These are phyloP conservation scores for Coregonus ussuriensis DNA, from an alignment of 2,797 vertebrate genomes.

Conservation along the genomic window DNA sequence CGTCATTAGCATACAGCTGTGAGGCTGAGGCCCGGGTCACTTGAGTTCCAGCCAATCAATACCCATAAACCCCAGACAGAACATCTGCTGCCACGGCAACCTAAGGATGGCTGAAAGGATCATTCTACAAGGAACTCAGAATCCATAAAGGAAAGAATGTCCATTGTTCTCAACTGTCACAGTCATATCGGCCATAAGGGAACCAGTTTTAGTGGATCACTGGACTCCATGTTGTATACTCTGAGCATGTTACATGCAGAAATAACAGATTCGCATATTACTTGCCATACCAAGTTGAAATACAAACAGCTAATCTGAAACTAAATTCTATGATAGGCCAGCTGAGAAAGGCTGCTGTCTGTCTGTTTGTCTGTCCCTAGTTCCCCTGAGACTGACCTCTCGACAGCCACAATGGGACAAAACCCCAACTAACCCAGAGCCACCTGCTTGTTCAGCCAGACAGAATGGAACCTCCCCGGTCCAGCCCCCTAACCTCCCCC, in stretches of 20 bases:
- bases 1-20: conserved; percentile 64
- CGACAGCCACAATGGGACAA: too few relatives aligned
- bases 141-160: not conserved
- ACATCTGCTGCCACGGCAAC: conserved; percentile 27
- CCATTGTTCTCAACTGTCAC: conserved; percentile 1
- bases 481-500: not conserved
- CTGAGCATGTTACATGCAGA: not conserved
- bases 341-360: conserved; percentile 57
- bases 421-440: too few relatives aligned
- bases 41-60: conserved; percentile 40
- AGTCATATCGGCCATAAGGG: not conserved
- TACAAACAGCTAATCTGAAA: conserved; percentile 50
- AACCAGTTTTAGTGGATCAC: not conserved
- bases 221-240: not conserved
- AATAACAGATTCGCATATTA: not conserved
- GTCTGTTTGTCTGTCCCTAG: conserved; percentile 37
- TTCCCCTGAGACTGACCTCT: too few relatives aligned
- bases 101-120: conserved; percentile 21
- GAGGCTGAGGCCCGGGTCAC: conserved; percentile 18
- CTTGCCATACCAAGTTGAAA: not conserved
- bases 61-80: conserved; percentile 23
- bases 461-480: conserved; percentile 14
- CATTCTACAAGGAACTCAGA: conserved; percentile 11
- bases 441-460: too few relatives aligned
- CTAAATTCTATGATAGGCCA: conserved; percentile 52